A percentile compares a stretch with the other conserved stretches of the same genome.
phyloP scores from a whole-genome alignment of 2,113 vertebrate species.

The Platysternon megacephalum region DNA sequence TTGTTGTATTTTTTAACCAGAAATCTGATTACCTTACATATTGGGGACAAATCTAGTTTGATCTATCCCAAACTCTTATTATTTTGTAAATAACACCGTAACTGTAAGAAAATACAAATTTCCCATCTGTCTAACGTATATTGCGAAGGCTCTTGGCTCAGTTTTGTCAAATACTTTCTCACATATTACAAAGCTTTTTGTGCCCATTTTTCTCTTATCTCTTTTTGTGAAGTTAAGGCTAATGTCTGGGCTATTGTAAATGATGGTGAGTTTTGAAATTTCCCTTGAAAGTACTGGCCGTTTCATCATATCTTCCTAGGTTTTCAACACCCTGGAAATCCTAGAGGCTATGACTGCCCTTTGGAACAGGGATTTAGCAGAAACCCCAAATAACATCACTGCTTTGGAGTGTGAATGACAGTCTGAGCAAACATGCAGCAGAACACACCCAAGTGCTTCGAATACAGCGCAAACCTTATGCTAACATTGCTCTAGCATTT shows the following conservation, averaged over 20 bases:
- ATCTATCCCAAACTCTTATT: neutral
- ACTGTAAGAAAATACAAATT: neutral
- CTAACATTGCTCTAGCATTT: neutral
- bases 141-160: fast-evolving
- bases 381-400: neutral
- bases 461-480: neutral
- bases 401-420: neutral
- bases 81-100: neutral
- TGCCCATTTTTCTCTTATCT: neutral
- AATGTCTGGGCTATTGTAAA: neutral
- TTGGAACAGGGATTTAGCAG: neutral
- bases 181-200: fast-evolving
- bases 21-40: neutral
- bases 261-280: neutral
- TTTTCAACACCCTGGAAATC: neutral
- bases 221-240: neutral
- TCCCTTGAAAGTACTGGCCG: neutral
- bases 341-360: neutral
- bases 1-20: neutral
- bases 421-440: neutral
- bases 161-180: fast-evolving
- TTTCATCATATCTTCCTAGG: neutral
- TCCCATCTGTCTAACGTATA: neutral
- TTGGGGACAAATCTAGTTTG: neutral
- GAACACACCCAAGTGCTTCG: neutral